These are phyloP conservation scores for Murina feae DNA, from an alignment of 2,113 vertebrate genomes.

Conservation along the genomic window DNA sequence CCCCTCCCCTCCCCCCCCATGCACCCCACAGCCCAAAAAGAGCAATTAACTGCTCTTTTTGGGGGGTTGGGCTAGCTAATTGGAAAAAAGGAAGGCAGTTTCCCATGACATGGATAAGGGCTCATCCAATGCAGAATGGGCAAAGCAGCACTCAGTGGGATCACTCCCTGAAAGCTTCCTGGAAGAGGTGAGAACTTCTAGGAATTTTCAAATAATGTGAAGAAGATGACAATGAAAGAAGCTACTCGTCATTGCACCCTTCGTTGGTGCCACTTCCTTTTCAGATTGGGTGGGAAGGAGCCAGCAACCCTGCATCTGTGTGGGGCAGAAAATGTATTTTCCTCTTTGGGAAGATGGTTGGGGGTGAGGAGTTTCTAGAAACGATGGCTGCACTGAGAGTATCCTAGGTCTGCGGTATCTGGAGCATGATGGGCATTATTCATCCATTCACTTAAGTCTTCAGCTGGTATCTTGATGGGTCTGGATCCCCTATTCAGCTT, in stretches of 20 bases:
- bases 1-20: too few relatives aligned
- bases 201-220: neutral
- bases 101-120: neutral
- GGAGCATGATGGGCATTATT: neutral
- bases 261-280: neutral
- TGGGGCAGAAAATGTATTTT: neutral
- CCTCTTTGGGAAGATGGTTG: neutral
- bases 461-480: neutral
- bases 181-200: neutral
- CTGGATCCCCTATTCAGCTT: neutral
- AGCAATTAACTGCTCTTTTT: neutral
- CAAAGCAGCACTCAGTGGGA: neutral
- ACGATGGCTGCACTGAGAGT: neutral
- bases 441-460: neutral
- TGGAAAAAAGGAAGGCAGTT: neutral
- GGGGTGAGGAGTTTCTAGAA: too few relatives aligned
- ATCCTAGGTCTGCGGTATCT: neutral
- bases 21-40: neutral
- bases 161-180: constrained; percentile 9
- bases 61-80: neutral
- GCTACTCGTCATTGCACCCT: neutral
- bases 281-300: neutral
- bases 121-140: neutral
- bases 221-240: constrained; percentile 1
- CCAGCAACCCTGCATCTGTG: neutral